Conservation (phyloP, 2,113 vertebrate species). For the Mus spicilegus region DNA sequence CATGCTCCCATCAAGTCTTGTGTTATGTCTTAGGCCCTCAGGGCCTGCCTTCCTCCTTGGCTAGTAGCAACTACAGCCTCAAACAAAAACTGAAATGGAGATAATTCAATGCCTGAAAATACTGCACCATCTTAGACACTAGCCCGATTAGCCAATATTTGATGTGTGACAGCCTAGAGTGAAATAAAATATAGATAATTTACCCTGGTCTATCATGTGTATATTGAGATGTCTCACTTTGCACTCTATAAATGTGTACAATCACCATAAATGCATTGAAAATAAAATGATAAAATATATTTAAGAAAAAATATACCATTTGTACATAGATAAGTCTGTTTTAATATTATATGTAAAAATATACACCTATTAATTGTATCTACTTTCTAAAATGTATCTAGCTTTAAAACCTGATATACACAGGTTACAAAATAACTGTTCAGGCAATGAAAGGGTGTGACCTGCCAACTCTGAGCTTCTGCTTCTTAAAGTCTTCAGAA, state of each 20-base stretch:
- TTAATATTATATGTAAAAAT: conserved; percentile 27
- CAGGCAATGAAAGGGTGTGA: conserved; percentile 40
- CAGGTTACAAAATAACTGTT: not conserved
- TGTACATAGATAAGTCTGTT: not conserved
- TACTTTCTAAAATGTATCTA: not conserved
- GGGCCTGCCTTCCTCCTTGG: not conserved
- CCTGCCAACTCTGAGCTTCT: not conserved
- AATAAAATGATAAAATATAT: not conserved
- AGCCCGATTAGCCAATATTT: not conserved
- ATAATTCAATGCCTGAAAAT: conserved; percentile 17
- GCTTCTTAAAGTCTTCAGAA: conserved; percentile 41
- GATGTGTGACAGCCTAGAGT: not conserved
- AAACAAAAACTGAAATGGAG: not conserved
- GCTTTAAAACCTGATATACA: not conserved
- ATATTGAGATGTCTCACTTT: not conserved
- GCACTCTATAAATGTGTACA: not conserved
- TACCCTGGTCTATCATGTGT: not conserved
- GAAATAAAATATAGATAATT: conserved; percentile 9
- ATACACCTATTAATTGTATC: not conserved
- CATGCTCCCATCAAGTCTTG: not conserved
- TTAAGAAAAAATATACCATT: not conserved
- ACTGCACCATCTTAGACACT: not conserved
- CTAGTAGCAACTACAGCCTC: not conserved
- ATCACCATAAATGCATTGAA: not conserved
- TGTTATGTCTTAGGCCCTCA: not conserved